Percentiles rank a stretch among this genome's conserved stretches.
These are phyloP conservation scores for Artibeus lituratus DNA, from an alignment of 2,797 vertebrate genomes.

Conservation along the genomic window DNA sequence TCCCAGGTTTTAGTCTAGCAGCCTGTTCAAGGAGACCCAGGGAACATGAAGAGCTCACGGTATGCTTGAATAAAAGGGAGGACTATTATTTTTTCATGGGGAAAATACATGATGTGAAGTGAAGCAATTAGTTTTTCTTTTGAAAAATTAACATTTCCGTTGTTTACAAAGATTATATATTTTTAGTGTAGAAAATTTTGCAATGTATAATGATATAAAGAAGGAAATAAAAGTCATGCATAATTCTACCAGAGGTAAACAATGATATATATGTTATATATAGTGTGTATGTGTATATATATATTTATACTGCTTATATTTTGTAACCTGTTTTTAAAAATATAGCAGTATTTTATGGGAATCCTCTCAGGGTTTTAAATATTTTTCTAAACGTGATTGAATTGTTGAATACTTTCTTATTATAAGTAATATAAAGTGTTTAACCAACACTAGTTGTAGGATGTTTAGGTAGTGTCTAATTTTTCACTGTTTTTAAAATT, in stretches of 20 bases:
- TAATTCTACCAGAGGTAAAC: neutral
- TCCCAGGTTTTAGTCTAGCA: neutral
- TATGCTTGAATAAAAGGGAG: neutral
- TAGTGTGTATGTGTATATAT: neutral
- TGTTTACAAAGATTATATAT: neutral
- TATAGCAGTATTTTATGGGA: neutral
- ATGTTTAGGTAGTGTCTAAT: neutral
- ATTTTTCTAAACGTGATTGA: conserved; percentile 17
- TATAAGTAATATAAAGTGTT: neutral
- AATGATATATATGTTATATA: neutral
- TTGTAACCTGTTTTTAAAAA: neutral
- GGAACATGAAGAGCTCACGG: neutral
- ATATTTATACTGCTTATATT: neutral
- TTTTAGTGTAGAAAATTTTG: conserved; percentile 20
- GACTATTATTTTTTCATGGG: neutral
- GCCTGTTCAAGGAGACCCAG: neutral
- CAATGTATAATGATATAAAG: neutral
- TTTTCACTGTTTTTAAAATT: neutral
- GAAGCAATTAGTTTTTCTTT: neutral
- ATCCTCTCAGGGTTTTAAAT: neutral
- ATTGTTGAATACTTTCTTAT: neutral
- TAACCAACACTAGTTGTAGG: neutral
- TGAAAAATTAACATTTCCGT: neutral
- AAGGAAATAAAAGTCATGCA: neutral
- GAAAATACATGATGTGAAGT: neutral